Percentiles rank a stretch among this genome's conserved stretches.
Evolutionary conservation across 1,140 invertebrate genomes (phyloP).

Genomic region (Aphelenchoides fujianensis): DNA sequence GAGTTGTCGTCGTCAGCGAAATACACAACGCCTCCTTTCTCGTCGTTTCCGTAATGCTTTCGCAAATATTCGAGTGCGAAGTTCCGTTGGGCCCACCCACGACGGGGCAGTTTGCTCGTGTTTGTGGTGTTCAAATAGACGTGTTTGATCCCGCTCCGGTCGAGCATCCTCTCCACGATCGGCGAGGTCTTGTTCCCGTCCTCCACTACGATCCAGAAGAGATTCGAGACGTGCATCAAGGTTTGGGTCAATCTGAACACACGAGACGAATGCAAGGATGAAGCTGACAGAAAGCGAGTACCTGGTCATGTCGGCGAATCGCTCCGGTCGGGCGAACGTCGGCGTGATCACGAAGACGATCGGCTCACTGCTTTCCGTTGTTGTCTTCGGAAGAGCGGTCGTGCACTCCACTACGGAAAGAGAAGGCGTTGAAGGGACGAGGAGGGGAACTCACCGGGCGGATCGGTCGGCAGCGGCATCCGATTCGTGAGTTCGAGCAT

Average conservation of each 20-base stretch:
- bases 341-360: conserved; percentile 75
- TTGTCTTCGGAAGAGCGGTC: background rate
- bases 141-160: conserved; percentile 26
- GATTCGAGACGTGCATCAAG: conserved; percentile 30
- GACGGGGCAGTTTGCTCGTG: background rate
- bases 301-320: conserved; percentile 85
- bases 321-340: conserved; percentile 80
- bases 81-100: conserved; percentile 70
- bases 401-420: background rate
- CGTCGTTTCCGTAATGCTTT: conserved; percentile 68
- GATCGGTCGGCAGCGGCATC: background rate
- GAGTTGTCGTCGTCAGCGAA: conserved; percentile 56
- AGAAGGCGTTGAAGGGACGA: background rate
- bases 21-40: conserved; percentile 56
- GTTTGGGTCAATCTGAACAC: conserved; percentile 34
- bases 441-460: background rate
- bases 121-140: conserved; percentile 26
- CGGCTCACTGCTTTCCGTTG: conserved; percentile 1
- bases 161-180: conserved; percentile 18
- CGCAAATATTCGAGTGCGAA: conserved; percentile 80
- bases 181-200: conserved; percentile 25
- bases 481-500: background rate
- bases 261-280: conserved; percentile 9
- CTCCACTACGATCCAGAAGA: conserved; percentile 32
- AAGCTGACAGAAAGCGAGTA: conserved; percentile 1